phyloP scores from a whole-genome alignment of 2,797 vertebrate species.

The Prionace glauca region DNA sequence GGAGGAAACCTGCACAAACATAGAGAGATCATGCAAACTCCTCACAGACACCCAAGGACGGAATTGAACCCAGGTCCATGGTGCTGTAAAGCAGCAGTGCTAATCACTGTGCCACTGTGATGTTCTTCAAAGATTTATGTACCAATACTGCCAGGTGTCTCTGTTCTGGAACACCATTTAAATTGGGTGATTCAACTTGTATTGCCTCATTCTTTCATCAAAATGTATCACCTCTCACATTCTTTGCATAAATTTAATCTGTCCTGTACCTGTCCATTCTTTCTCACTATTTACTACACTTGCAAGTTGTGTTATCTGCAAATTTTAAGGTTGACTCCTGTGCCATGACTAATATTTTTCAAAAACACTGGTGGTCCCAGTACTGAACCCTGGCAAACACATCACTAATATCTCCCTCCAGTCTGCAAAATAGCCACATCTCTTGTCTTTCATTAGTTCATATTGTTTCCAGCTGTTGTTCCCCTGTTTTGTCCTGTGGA shows the following conservation, averaged over 20 bases:
- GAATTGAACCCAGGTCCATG: no score
- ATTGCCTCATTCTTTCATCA: no score
- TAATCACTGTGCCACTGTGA: no score
- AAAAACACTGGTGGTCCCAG: background rate
- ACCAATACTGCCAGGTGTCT: no score
- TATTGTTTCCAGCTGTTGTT: background rate
- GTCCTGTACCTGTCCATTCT: background rate
- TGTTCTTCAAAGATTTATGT: background rate
- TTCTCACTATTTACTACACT: background rate
- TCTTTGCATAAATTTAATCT: background rate
- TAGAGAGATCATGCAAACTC: no score
- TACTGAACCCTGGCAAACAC: background rate
- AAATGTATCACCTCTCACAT: no score
- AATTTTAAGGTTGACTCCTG: background rate
- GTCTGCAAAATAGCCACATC: background rate
- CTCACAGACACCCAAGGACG: no score
- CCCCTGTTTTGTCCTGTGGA: background rate
- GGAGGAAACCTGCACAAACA: no score
- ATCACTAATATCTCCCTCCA: background rate
- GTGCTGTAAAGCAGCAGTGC: no score
- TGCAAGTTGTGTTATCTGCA: background rate
- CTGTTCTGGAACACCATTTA: no score
- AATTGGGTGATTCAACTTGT: no score
- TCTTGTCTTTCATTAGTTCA: background rate
- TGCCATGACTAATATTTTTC: background rate